Evolutionary conservation across 37 sponge, comb jelly and placozoan species (phyloP).

Genomic region (Tethya wilhelma): DNA sequence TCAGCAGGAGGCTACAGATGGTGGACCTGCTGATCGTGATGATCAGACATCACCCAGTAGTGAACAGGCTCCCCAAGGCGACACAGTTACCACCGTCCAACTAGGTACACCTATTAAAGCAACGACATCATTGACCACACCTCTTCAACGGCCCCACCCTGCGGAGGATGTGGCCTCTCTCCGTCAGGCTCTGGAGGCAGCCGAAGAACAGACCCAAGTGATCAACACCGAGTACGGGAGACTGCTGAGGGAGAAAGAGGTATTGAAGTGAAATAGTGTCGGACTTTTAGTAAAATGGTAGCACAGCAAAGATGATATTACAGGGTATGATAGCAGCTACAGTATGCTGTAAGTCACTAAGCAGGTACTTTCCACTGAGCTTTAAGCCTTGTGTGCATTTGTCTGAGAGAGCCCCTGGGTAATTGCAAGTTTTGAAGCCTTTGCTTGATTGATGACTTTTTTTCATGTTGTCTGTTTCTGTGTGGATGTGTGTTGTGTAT

Average conservation of each 20-base stretch:
- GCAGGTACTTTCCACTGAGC: no score
- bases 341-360: no score
- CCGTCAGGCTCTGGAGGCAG: constrained; percentile 32
- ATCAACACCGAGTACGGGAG: constrained; percentile 61
- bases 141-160: background rate
- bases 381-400: no score
- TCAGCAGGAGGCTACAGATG: constrained; percentile 6
- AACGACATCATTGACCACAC: background rate
- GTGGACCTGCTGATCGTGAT: background rate
- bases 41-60: background rate
- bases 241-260: constrained; percentile 64
- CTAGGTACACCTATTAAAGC: background rate
- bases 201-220: constrained; percentile 56
- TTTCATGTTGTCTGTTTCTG: no score
- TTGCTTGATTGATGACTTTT: no score
- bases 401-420: no score
- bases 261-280: background rate
- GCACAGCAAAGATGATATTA: no score
- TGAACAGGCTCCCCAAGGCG: background rate
- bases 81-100: background rate
- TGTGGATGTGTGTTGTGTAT: no score
- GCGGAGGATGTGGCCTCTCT: constrained; percentile 1
- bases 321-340: no score
- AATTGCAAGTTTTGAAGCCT: no score
- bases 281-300: no score